phyloP scores from a whole-genome alignment of 2,888 invertebrate species.

The Yponomeuta evonymella region DNA sequence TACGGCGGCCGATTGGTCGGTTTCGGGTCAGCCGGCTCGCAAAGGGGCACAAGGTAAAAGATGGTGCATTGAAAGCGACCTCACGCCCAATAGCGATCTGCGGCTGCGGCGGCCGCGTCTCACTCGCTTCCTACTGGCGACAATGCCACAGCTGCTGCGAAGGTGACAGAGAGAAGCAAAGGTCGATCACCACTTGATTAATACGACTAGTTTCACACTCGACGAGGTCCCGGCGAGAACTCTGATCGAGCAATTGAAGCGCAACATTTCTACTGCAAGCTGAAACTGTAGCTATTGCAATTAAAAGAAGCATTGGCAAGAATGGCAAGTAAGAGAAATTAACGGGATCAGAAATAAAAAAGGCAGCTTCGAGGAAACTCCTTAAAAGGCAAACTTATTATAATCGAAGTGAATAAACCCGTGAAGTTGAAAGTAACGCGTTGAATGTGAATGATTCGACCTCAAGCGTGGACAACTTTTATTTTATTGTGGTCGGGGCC shows the following conservation, averaged over 20 bases:
- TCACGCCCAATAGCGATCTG: conserved; percentile 74
- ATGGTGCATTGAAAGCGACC: conserved; percentile 76
- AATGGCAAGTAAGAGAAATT: neutral
- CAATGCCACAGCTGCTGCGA: conserved; percentile 66
- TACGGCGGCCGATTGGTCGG: conserved; percentile 32
- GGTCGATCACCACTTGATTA: conserved; percentile 52
- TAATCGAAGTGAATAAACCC: conserved; percentile 26
- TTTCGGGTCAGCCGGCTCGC: conserved; percentile 63
- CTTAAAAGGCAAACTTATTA: neutral
- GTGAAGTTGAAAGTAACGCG: conserved; percentile 37
- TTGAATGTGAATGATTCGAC: conserved; percentile 42
- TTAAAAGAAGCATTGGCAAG: conserved; percentile 4
- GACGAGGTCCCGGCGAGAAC: conserved; percentile 1
- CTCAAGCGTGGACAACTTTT: conserved; percentile 51
- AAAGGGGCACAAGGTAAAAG: conserved; percentile 76
- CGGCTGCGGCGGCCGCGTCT: conserved; percentile 57
- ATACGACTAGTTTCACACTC: conserved; percentile 23
- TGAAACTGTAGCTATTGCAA: neutral
- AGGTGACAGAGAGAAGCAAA: conserved; percentile 58
- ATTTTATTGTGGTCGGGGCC: conserved; percentile 36
- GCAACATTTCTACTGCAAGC: conserved; percentile 4
- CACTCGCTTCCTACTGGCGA: conserved; percentile 70
- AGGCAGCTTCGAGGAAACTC: neutral
- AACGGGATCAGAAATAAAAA: neutral
- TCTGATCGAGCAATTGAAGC: conserved; percentile 11